Percentiles rank a stretch among this genome's conserved stretches.
Conservation (phyloP, 1,140 invertebrate genomes). For the Leptinotarsa lineolata region DNA sequence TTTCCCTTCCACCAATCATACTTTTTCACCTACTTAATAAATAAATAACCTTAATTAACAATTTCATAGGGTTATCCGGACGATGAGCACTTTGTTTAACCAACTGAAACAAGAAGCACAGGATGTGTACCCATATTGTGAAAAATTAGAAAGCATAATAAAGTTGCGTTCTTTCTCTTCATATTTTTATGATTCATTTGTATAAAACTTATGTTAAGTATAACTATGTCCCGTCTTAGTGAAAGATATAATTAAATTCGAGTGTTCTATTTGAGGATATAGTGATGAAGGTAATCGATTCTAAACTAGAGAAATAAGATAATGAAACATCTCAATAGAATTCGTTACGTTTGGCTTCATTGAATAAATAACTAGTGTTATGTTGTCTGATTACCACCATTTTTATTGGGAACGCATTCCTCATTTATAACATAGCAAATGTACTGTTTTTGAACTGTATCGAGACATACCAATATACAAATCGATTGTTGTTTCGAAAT, state of each 20-base stretch:
- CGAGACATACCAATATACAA: too few relatives aligned
- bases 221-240: constrained; percentile 4
- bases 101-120: constrained; percentile 32
- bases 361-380: too few relatives aligned
- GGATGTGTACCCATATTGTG: constrained; percentile 37
- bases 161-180: constrained; percentile 26
- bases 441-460: too few relatives aligned
- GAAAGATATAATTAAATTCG: neutral
- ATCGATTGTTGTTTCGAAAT: too few relatives aligned
- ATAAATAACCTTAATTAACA: neutral
- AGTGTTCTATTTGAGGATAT: constrained; percentile 5
- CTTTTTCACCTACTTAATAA: neutral
- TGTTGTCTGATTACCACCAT: too few relatives aligned
- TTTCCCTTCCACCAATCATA: too few relatives aligned
- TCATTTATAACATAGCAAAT: too few relatives aligned
- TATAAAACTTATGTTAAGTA: constrained; percentile 16
- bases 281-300: constrained; percentile 22
- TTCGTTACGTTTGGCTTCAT: too few relatives aligned
- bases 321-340: too few relatives aligned
- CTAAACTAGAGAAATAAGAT: neutral
- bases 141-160: constrained; percentile 52
- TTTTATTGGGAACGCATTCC: too few relatives aligned
- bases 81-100: constrained; percentile 16
- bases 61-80: neutral
- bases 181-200: constrained; percentile 18